A percentile compares a stretch with the other conserved stretches of the same genome.
Evolutionary conservation across 1,140 invertebrate species (phyloP).

Genomic region (Anastrepha ludens): DNA sequence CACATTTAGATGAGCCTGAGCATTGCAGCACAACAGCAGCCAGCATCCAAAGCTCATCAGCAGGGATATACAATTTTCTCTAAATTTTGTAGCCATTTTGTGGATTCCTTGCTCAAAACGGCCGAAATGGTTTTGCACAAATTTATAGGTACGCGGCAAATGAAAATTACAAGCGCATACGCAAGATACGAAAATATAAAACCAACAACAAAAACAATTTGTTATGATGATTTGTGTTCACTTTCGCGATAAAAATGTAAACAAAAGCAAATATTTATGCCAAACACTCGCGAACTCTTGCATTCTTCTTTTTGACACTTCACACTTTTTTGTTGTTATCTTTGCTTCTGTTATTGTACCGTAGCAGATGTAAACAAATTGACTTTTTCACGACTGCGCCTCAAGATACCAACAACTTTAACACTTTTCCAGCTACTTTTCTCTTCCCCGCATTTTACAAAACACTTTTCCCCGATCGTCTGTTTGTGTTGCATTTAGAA

Average conservation of each 20-base stretch:
- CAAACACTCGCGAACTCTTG: not conserved
- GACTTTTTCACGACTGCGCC: conserved; percentile 25
- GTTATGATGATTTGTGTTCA: not conserved
- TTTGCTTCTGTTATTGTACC: conserved; percentile 12
- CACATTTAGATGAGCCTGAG: conserved; percentile 71
- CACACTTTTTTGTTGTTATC: conserved; percentile 20
- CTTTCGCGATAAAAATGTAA: not conserved
- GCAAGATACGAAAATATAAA: not conserved
- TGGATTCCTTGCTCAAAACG: not conserved
- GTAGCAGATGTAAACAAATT: conserved; percentile 43
- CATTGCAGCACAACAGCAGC: conserved; percentile 52
- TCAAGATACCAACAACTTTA: not conserved
- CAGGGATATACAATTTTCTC: not conserved
- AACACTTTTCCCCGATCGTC: not conserved
- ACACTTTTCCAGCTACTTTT: conserved; percentile 1
- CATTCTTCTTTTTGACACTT: conserved; percentile 29
- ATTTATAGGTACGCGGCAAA: not conserved
- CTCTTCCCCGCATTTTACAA: not conserved
- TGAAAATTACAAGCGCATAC: not conserved
- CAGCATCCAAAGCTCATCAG: conserved; percentile 56
- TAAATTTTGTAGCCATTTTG: conserved; percentile 7
- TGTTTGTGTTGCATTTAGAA: not conserved
- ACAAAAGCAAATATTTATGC: conserved; percentile 30
- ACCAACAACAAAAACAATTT: not conserved
- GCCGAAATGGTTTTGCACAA: conserved; percentile 24